Percentiles rank a stretch among this genome's conserved stretches.
Conservation (phyloP, 2,888 invertebrate species). For the Spatulosminthurus flaviceps region DNA sequence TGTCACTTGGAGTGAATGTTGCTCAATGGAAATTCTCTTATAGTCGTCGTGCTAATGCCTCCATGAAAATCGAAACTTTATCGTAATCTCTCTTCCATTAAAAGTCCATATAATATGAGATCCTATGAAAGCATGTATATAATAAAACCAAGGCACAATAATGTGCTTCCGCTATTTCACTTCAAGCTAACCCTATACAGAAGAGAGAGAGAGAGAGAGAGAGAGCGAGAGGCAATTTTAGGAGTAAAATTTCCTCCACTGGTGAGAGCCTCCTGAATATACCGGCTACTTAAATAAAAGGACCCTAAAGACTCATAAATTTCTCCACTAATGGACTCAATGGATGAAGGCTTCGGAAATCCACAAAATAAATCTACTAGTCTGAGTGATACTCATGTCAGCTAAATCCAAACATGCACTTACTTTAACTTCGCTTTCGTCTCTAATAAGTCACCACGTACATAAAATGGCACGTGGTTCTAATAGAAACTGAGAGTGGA, state of each 20-base stretch:
- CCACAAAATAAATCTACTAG: conserved; percentile 27
- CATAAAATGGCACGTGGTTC: not conserved
- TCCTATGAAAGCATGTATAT: not conserved
- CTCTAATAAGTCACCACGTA: not conserved
- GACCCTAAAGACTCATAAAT: conserved; percentile 57
- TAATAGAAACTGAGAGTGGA: not conserved
- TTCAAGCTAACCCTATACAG: too few species aligned
- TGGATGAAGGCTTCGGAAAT: conserved; percentile 11
- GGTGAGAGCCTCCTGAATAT: not conserved
- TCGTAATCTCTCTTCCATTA: conserved; percentile 18
- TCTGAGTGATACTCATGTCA: conserved; percentile 16
- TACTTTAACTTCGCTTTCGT: not conserved
- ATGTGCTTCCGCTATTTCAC: not conserved
- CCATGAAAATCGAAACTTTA: conserved; percentile 7
- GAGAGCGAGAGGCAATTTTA: not conserved
- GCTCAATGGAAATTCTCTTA: not conserved
- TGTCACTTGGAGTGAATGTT: not conserved
- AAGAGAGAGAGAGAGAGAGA: too few species aligned
- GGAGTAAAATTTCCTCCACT: not conserved
- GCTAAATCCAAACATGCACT: conserved; percentile 26
- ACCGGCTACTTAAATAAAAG: conserved; percentile 43
- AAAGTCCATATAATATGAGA: not conserved
- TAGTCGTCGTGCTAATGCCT: not conserved
- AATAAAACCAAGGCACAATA: not conserved
- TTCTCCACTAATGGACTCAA: conserved; percentile 39